Base-by-base conservation (phyloP, 1,140 invertebrate species). In the Ceratosolen solmsi region DNA sequence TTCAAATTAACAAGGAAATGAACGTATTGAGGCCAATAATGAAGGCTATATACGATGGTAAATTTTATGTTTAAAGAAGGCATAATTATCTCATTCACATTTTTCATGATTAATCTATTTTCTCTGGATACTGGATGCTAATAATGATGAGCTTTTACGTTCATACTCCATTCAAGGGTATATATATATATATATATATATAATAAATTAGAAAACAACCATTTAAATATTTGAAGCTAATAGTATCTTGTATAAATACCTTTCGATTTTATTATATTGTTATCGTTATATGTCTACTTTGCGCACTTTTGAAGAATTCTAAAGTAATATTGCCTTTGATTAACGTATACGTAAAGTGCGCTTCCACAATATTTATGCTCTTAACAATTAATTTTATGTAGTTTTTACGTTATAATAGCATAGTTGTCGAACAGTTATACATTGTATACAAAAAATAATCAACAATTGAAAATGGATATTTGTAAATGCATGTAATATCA, bases 201-300 rank as follows among this genome's bases (percentile, higher is more conserved):
- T 13, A 4, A 41, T 75, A 75, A 75, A 75, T 75, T 58, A 27
- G 41, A 41, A 22, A 38, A 63, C 5, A 56, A 46, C n/a, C 25
- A 65, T 76, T 76, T 65, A 76, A 56, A 49, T 75, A 60, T 65
- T 22, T 33, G 15, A 65, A 33, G 13, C 56, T 65, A 49, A 63
- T 17, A 49, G 63, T 76, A 65, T 33, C 74, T 49, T 33, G 56
- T 27, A 4, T 49, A 41, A 76, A 27, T 65, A 76, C 46, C 41
- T 58, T 76, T 41, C 56, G 49, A 76, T 65, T 76, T 76, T 76
- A 63, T 76, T 65, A 65, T 38, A 76, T 63, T 76, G 74, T 76
- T 30, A 63, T 63, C 25, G 25, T 65, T n/a, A 27, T 63, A 49
- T 30, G 56, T 49, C 22, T 46, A 60, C 3, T 54, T 74, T 76